These are phyloP conservation scores for Notodonta ziczac DNA, from an alignment of 2,888 invertebrate species.

Conservation along the genomic window DNA sequence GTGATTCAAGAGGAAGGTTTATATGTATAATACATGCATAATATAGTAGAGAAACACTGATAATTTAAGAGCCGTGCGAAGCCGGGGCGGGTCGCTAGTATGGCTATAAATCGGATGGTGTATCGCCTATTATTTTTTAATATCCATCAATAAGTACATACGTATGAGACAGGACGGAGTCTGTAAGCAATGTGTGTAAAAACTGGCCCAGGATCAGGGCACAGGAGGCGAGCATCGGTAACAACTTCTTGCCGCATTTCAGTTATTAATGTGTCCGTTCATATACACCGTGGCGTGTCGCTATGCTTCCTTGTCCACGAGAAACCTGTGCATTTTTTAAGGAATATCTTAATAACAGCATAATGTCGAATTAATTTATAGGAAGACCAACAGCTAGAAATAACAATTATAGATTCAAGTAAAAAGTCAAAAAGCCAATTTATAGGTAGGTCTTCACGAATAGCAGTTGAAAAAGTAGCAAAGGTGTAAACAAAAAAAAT, in stretches of 20 bases:
- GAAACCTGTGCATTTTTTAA: conserved; percentile 26
- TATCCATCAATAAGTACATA: neutral
- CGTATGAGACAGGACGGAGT: conserved; percentile 3
- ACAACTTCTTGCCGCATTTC: conserved; percentile 43
- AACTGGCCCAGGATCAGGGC: conserved; percentile 45
- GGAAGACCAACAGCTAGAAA: too few species aligned
- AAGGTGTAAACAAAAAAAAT: too few species aligned
- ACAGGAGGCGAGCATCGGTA: conserved; percentile 29
- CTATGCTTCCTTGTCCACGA: conserved; percentile 37
- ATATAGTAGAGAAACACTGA: too few species aligned
- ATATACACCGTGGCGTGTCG: conserved; percentile 30
- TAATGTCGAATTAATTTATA: neutral
- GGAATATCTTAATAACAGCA: conserved; percentile 17
- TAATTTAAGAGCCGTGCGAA: too few species aligned
- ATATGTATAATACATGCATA: too few species aligned
- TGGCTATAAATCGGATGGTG: neutral
- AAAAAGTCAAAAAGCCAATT: too few species aligned
- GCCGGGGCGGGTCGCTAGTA: neutral
- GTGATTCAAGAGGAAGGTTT: too few species aligned
- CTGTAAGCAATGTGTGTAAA: conserved; percentile 45
- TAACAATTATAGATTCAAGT: too few species aligned
- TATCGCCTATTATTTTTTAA: neutral
- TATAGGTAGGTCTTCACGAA: too few species aligned
- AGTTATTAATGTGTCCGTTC: conserved; percentile 46
- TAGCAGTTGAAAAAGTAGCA: too few species aligned